A percentile compares a stretch with the other conserved stretches of the same genome.
Evolutionary conservation across 2,113 vertebrate species (phyloP).

Genomic region (Ceyx melanurus): DNA sequence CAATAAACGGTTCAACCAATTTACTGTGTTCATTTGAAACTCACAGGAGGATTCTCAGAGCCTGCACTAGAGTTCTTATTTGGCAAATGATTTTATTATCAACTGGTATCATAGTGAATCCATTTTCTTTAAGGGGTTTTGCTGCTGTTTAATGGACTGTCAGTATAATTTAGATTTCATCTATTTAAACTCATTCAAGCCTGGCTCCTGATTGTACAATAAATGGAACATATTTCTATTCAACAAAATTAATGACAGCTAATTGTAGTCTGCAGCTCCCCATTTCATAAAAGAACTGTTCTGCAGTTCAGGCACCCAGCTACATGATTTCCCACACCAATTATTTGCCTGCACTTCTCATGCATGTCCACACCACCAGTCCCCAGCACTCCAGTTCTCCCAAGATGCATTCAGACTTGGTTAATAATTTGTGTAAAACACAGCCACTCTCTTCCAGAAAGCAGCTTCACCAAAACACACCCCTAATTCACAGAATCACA

Average conservation of each 20-base stretch:
- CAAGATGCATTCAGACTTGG: background rate
- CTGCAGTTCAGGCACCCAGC: constrained; percentile 56
- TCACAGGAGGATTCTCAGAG: constrained; percentile 49
- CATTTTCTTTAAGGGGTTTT: constrained; percentile 77
- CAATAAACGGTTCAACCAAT: constrained; percentile 67
- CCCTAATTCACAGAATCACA: background rate
- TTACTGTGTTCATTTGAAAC: constrained; percentile 63
- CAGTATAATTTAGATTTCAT: constrained; percentile 84
- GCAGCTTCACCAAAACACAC: fast-evolving
- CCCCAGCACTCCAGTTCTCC: background rate
- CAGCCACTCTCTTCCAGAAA: background rate
- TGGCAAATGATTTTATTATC: constrained; percentile 79
- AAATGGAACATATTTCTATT: constrained; percentile 83
- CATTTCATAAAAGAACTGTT: constrained; percentile 69
- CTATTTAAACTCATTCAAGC: constrained; percentile 80
- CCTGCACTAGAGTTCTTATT: constrained; percentile 47
- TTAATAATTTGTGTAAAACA: background rate
- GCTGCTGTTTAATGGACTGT: constrained; percentile 81
- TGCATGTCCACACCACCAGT: background rate
- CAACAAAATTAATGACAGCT: constrained; percentile 80
- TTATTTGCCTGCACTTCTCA: constrained; percentile 55
- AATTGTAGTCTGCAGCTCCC: constrained; percentile 75
- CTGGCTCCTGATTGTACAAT: constrained; percentile 78
- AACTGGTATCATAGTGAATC: constrained; percentile 74
- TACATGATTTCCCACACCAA: constrained; percentile 65